Base-by-base conservation (phyloP, 2,113 vertebrate species). In the Cyanoramphus novaezelandiae region DNA sequence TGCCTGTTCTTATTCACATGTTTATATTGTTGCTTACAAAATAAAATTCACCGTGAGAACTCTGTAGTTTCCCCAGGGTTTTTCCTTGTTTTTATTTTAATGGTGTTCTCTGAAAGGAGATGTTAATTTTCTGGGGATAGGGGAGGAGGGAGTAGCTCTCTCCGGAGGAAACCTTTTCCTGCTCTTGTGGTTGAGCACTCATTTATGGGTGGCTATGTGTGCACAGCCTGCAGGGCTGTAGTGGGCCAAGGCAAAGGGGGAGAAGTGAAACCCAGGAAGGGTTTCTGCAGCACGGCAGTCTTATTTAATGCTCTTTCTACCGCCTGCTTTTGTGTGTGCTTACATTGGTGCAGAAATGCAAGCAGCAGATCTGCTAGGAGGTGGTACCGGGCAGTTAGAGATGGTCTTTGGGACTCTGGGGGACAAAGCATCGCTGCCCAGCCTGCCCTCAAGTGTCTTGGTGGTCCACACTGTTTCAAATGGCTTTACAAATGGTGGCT, bases 1-100 rank as follows among this genome's bases (percentile, higher is more conserved):
- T 95, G 89, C 94, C 89, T 94, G 90, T 96, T 95, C 84, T 90
- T 96, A 95, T 92, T 94, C 88, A 82, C 86, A 80, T 97, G 94
- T 97, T 97, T 95, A 94, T 96, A 86, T 96, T 92, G 93, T 97
- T 97, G 95, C 96, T 96, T 97, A 96, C 92, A 89, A 94, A 97
- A 97, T 97, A 97, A 97, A 97, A 92, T 91, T 96, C 92, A 90
- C 93, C 72, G 52, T 96, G 95, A 97, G 92, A 97, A 95, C 92
- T 96, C 90, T 62, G 31, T 41, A 59, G 78, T 95, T 94, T 96
- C 80, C 85, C 24, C 64, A 31, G 94, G 95, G 77, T 60, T 92
- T 76, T 86, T 93, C 37, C 29, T 92, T 90, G 18, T 6, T 19
- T 76, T 55, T 55, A 39, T n/a, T 41, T 31, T 0, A 15, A 35